Conservation (phyloP, 2,888 invertebrate genomes). For the Stenodera caucasica region DNA sequence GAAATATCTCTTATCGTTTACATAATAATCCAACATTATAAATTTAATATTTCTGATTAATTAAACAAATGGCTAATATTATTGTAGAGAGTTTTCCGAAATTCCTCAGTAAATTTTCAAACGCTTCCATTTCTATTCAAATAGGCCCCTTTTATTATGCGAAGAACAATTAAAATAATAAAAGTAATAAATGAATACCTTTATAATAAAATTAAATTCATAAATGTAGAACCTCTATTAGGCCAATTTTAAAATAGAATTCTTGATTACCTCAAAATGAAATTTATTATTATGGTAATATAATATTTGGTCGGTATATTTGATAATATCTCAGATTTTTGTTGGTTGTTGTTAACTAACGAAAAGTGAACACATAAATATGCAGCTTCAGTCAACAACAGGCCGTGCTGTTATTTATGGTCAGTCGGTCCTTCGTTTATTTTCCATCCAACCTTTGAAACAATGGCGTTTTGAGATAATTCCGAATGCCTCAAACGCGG, state of each 20-base stretch:
- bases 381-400: slow-evolving; percentile 40
- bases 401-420: slow-evolving; percentile 40
- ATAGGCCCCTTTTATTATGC: neutral
- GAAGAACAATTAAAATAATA: slow-evolving; percentile 9
- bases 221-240: slow-evolving; percentile 25
- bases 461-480: slow-evolving; percentile 43
- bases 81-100: too few species aligned
- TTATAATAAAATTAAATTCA: slow-evolving; percentile 20
- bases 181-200: slow-evolving; percentile 16
- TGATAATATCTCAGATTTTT: too few species aligned
- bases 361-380: slow-evolving; percentile 37
- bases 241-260: slow-evolving; percentile 26
- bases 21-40: too few species aligned
- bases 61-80: too few species aligned
- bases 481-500: slow-evolving; percentile 45
- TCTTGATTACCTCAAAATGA: slow-evolving; percentile 25
- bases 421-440: slow-evolving; percentile 36
- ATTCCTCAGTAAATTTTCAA: neutral
- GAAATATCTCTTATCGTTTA: too few species aligned
- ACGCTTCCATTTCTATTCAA: too few species aligned
- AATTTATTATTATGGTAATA: too few species aligned
- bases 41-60: too few species aligned
- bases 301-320: too few species aligned
- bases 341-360: slow-evolving; percentile 16
- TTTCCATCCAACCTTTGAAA: slow-evolving; percentile 37